Percentiles rank a stretch among this genome's conserved stretches.
phyloP scores from a whole-genome alignment of 2,888 invertebrate species.

The Mantis religiosa region DNA sequence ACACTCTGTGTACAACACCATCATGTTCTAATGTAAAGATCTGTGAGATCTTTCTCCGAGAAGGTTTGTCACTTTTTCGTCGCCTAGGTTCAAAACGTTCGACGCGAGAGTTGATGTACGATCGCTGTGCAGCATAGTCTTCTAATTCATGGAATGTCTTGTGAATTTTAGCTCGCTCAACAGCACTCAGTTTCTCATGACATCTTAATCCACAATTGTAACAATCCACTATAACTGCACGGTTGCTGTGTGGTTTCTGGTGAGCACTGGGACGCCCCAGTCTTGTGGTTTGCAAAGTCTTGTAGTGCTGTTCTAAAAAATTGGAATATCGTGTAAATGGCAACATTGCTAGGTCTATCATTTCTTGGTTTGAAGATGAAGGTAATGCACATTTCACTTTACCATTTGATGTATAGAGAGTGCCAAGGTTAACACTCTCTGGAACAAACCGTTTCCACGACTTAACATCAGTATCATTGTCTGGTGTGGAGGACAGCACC shows the following conservation, averaged over 20 bases:
- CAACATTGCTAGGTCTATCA: background rate
- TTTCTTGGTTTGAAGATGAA: background rate
- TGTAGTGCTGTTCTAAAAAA: background rate
- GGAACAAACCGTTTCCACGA: background rate
- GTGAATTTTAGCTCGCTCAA: background rate
- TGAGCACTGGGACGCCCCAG: background rate
- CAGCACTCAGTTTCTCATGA: background rate
- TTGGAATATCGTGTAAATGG: background rate
- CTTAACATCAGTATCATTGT: background rate
- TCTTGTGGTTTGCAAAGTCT: background rate
- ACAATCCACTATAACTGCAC: background rate
- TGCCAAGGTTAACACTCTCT: background rate
- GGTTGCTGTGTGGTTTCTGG: background rate
- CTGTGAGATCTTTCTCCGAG: background rate
- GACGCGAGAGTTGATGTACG: background rate
- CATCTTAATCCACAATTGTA: background rate
- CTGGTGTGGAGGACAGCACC: background rate
- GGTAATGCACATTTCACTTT: background rate
- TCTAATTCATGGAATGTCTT: background rate
- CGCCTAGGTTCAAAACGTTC: background rate
- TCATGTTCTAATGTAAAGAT: background rate
- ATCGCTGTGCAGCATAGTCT: background rate
- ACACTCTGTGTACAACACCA: background rate
- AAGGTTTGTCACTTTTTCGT: background rate
- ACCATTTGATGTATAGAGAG: background rate